Base-by-base conservation (phyloP, 2,888 invertebrate genomes). In the Rotaria magnacalcarata region DNA sequence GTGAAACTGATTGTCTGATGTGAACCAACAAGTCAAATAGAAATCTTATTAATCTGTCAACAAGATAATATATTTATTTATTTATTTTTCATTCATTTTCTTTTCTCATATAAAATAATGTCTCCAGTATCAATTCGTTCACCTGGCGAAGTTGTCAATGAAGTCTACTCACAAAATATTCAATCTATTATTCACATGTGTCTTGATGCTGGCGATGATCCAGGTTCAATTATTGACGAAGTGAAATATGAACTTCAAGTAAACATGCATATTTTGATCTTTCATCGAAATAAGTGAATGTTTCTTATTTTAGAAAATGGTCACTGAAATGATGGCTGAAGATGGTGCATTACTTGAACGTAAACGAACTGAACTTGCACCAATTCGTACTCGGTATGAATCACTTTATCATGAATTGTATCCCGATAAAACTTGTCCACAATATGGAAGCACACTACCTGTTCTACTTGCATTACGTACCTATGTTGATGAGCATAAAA, bases 71-170 rank as follows among this genome's bases (percentile, higher is more conserved):
- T 11, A 50, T 14, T 11, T 14, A 50, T 50, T 50, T 50, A 11
- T 11, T 50, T 50, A 52, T 52, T 52, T 52, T 52, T 52, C 11
- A 0, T 11, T 11, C 14, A 16, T 1, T 16, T 3, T 52, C 3
- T 52, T 14, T 16, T 14, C 0, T 52, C 16, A 52, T 52, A 16
- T 52, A 0, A 21, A 21, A 54, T 21, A 19, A 54, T 67, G 67
- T 67, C 67, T 27, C 67, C 67, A 67, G 3, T 27, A 16, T 67
- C 67, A 8, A 16, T 34, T 34, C 67, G 34, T n/a, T 34, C 27
- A 67, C 67, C 67, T 75, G 75, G 75, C 16, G 75, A 75, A 16
- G n/a, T 75, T 24, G 75, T 75, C 41, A 75, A 75, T 75, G 75
- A 41, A 75, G 19, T 75, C 8, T 75, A 75, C 24, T 41, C 47